phyloP scores from a whole-genome alignment of 2,797 vertebrate genomes.

The Mus caroli region DNA sequence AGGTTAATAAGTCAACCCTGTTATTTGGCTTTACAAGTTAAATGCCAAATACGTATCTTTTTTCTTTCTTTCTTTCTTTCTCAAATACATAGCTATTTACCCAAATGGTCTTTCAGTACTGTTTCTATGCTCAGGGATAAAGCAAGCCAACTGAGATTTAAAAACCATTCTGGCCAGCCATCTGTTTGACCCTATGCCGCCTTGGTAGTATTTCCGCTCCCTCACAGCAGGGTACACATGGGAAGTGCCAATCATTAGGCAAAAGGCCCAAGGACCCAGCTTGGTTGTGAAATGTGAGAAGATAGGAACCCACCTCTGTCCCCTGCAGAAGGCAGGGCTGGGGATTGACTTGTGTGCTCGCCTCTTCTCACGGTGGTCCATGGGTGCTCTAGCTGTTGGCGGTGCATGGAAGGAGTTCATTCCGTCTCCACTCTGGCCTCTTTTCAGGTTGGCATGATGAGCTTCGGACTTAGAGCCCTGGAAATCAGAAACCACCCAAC shows the following conservation, averaged over 20 bases:
- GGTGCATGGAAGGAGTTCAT: background rate
- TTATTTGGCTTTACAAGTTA: slow-evolving; percentile 48
- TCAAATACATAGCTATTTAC: background rate
- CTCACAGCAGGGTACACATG: rapidly evolving
- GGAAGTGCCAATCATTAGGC: background rate
- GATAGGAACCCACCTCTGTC: background rate
- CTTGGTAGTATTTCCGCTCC: background rate
- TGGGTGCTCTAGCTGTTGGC: background rate
- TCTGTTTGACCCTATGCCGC: background rate
- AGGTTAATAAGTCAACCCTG: slow-evolving; percentile 66
- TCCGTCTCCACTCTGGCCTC: background rate
- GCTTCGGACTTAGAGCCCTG: background rate
- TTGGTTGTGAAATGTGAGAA: background rate
- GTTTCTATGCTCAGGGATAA: background rate
- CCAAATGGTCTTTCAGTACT: background rate
- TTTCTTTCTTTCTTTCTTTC: background rate
- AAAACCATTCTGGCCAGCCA: background rate
- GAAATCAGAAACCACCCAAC: slow-evolving; percentile 31
- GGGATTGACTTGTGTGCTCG: background rate
- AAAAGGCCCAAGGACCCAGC: background rate
- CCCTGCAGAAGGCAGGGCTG: background rate
- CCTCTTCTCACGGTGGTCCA: background rate
- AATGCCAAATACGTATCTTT: background rate
- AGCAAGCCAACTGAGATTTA: rapidly evolving
- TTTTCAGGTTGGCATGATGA: background rate